These are phyloP conservation scores for Acanthaster planci DNA, from an alignment of 35 echinoderm and acorn worm species.

Conservation along the genomic window DNA sequence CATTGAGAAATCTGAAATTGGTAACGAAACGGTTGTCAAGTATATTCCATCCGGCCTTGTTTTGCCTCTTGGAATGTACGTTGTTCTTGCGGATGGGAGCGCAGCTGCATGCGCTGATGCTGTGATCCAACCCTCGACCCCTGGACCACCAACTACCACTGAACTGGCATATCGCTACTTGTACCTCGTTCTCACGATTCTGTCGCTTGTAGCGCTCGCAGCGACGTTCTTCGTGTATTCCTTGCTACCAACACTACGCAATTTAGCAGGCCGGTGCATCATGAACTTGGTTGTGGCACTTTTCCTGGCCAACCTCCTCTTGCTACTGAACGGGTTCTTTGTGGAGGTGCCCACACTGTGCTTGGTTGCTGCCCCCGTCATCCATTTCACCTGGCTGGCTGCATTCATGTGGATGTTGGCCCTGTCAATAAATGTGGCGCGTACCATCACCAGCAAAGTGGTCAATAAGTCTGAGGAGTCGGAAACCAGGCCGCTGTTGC, in stretches of 20 bases:
- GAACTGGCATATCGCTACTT: not conserved
- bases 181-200: not conserved
- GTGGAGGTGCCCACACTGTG: constrained; percentile 2
- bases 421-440: not conserved
- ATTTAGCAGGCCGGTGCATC: not conserved
- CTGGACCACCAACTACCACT: not conserved
- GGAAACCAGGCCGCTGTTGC: not conserved
- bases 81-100: constrained; percentile 11
- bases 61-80: not conserved
- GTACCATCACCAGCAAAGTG: constrained; percentile 16
- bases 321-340: not conserved
- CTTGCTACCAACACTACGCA: not conserved
- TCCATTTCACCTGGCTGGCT: constrained; percentile 5
- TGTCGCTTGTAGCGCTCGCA: not conserved
- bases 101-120: not conserved
- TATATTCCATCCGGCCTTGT: not conserved
- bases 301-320: not conserved
- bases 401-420: constrained; percentile 1
- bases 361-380: not conserved
- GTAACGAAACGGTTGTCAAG: not conserved
- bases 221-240: not conserved
- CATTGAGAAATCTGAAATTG: not conserved
- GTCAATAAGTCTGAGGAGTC: not conserved
- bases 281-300: constrained; percentile 10
- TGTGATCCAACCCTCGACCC: not conserved